Evolutionary conservation across 1,140 invertebrate species (phyloP), one percentile per base, ranked within the genome.

Genomic region (Leptinotarsa undecemlineata): DNA sequence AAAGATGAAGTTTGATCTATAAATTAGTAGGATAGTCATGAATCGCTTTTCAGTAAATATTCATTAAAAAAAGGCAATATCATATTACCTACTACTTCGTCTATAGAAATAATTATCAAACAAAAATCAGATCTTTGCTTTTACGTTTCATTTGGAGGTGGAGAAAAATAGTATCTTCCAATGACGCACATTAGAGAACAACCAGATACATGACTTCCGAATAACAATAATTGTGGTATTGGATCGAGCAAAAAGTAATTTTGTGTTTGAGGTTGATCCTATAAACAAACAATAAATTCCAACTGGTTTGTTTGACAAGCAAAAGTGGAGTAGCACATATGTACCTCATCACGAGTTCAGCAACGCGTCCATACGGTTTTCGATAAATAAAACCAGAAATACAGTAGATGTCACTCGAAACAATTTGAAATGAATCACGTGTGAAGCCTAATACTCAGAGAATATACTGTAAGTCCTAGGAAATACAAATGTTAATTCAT

Each of bases 251-350:
- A 57, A 57, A 15, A 17, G 15, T 57, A 15, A 57, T 57, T 57
- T 19, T 15, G 51, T 19, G 15, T 19, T 57, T 57, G 17, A 42
- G 33, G 33, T 42, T 42, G 33, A 42, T 11, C 8, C 33, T 42
- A 42, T 57, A 57, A n/a, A 57, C 51, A 57, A 57, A 57, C 13
- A 57, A 57, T 57, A 57, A 57, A 57, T 57, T 57, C 51, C 15
- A 15, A 57, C 15, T 15, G 15, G 51, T 17, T 57, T 57, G 51
- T 57, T 57, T 57, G 51, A 57, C 51, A 57, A 19, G 51, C 51
- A 57, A n/a, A 57, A 57, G 51, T 57, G 51, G 51, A 17, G 51
- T 19, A 19, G 51, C 17, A 19, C 51, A 57, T 57, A 57, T 57
- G 51, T 19, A 19, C n/a, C 51, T 57, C 51, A 19, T 57, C 51